Evolutionary conservation across 2,113 vertebrate genomes (phyloP), one percentile per base, ranked within the genome.

Genomic region (Microcebus jonahi): DNA sequence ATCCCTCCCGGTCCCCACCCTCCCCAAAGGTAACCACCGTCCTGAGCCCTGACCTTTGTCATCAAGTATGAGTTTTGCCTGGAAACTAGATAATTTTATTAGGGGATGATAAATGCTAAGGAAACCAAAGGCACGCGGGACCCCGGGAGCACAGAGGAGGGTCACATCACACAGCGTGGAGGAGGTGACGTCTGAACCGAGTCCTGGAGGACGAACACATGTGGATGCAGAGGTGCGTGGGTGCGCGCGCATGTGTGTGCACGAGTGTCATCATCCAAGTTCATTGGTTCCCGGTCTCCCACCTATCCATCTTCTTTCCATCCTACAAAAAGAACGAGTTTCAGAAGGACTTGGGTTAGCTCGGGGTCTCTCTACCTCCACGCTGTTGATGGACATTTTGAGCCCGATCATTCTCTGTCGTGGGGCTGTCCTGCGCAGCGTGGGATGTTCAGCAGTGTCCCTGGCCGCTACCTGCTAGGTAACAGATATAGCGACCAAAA

Each of bases 111-210:
- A 34, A n/a, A 48, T 3, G 8, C 10, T 7, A 31, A 25, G 14
- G 61, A 36, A 59, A 36, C 6, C n/a, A 5, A 4, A 20, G 0
- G 2, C 14, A 9, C 0, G 15, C 0, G 21, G 25, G 50, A 12
- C 5, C 5, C 15, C 0, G 11, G 42, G 4, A 42, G 4, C 63
- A 34, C 14, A 6, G 68, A 57, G 18, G 39, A 55, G 27, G 75
- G 31, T 20, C 2, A 23, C 1, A 9, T 50, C 31, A 10, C 80
- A 25, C 31, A 80, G 36, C 3, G 0, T 5, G 31, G 36, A 59
- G 36, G 31, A 42, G 34, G 77, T 31, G 0, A 31, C 0, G 12
- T 34, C 31, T 5, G 21, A 55, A 25, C 85, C 55, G 23, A 9
- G n/a, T 71, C 27, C n/a, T 45, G 68, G 21, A 53, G 79, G 25